Evolutionary conservation across 1,140 invertebrate genomes (phyloP).

Genomic region (Zaprionus nigranus): DNA sequence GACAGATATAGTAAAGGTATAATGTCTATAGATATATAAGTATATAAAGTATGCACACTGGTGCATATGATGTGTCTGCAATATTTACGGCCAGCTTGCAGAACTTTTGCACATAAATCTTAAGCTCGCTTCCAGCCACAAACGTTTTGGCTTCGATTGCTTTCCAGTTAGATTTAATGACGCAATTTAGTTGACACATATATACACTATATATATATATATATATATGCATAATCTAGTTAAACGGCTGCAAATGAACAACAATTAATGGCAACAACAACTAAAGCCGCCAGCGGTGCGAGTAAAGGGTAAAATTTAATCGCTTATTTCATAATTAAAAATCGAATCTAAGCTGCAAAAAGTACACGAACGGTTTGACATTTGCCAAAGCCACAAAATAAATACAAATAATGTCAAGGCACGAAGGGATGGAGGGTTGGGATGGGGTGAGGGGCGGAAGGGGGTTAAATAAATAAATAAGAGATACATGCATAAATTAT

Average conservation of each 20-base stretch:
- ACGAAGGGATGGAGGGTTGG: neutral
- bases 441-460: neutral
- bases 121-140: neutral
- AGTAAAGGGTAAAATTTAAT: slow-evolving; percentile 42
- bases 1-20: neutral
- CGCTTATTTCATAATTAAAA: slow-evolving; percentile 57
- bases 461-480: slow-evolving; percentile 59
- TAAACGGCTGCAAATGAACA: slow-evolving; percentile 18
- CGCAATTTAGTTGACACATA: neutral
- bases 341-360: slow-evolving; percentile 55
- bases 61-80: no score
- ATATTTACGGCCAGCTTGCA: neutral
- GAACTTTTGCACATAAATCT: neutral
- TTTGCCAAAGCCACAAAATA: slow-evolving; percentile 50
- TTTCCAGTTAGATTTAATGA: slow-evolving; percentile 7
- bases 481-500: slow-evolving; percentile 62
- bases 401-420: slow-evolving; percentile 1
- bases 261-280: slow-evolving; percentile 13
- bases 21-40: no score
- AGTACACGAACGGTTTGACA: slow-evolving; percentile 46
- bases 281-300: slow-evolving; percentile 1
- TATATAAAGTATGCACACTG: neutral
- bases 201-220: no score
- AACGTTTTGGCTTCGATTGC: neutral
- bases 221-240: no score